Evolutionary conservation across 92 coral and sea anemone genomes (phyloP).

Genomic region (Chrysogorgia sp.): DNA sequence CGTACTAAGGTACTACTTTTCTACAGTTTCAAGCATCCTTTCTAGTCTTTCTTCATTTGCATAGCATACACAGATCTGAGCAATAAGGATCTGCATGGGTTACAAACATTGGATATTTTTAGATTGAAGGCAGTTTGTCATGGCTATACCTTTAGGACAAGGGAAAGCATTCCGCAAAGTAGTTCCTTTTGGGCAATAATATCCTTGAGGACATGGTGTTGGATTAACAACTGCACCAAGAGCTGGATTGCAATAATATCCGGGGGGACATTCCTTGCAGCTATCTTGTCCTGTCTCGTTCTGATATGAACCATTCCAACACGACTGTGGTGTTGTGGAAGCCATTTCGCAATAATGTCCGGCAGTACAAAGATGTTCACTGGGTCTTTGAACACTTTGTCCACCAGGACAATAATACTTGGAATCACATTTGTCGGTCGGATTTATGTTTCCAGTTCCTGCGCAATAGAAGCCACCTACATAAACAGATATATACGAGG

Average conservation of each 20-base stretch:
- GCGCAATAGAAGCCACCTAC: slow-evolving; percentile 78
- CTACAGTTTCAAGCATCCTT: no score
- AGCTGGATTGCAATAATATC: slow-evolving; percentile 86
- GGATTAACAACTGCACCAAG: slow-evolving; percentile 81
- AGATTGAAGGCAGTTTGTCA: no score
- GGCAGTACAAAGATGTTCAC: slow-evolving; percentile 66
- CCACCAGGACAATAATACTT: slow-evolving; percentile 92
- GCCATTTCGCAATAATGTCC: slow-evolving; percentile 88
- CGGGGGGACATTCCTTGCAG: slow-evolving; percentile 81
- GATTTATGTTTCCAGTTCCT: slow-evolving; percentile 75
- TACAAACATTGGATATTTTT: no score
- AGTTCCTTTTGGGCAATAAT: slow-evolving; percentile 80
- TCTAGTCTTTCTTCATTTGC: no score
- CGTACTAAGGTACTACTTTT: no score
- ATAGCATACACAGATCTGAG: no score
- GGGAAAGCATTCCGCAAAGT: slow-evolving; percentile 79
- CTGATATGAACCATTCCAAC: slow-evolving; percentile 88
- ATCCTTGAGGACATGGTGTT: slow-evolving; percentile 74
- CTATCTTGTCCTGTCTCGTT: slow-evolving; percentile 70
- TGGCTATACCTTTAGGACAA: slow-evolving; percentile 81
- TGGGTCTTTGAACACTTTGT: slow-evolving; percentile 78
- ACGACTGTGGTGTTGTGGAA: slow-evolving; percentile 69
- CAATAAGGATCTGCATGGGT: no score
- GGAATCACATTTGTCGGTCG: slow-evolving; percentile 74
- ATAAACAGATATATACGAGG: not conserved